phyloP scores from a whole-genome alignment of 2,113 vertebrate genomes.

The Castor canadensis region DNA sequence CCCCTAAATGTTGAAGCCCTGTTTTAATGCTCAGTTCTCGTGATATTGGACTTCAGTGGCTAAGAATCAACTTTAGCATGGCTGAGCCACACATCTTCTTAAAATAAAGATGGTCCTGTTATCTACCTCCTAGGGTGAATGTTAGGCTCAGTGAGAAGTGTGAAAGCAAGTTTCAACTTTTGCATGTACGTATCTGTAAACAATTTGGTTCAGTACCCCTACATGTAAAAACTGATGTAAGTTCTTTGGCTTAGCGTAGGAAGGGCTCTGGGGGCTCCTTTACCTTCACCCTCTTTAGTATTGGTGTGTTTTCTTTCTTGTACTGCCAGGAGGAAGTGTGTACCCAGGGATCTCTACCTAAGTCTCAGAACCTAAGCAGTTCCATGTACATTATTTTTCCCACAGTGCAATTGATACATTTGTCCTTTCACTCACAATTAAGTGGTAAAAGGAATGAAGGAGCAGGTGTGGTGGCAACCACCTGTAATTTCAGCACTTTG shows the following conservation, averaged over 20 bases:
- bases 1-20: too few species aligned
- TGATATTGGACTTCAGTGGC: not conserved
- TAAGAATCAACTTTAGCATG: not conserved
- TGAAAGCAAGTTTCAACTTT: not conserved
- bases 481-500: too few species aligned
- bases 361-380: fast-evolving
- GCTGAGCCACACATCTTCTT: not conserved
- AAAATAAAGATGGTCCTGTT: not conserved
- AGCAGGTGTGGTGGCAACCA: too few species aligned
- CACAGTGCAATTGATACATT: not conserved
- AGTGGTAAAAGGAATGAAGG: not conserved
- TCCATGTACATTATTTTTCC: not conserved
- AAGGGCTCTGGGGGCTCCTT: not conserved
- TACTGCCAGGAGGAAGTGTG: not conserved
- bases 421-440: not conserved
- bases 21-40: not conserved
- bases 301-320: not conserved
- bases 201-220: not conserved
- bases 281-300: not conserved
- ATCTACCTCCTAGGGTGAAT: not conserved
- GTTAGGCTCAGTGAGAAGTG: not conserved
- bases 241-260: not conserved
- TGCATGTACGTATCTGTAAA: not conserved
- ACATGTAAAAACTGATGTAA: not conserved
- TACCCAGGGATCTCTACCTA: not conserved